Evolutionary conservation across 2,113 vertebrate species (phyloP).

Genomic region (Anser cygnoides): DNA sequence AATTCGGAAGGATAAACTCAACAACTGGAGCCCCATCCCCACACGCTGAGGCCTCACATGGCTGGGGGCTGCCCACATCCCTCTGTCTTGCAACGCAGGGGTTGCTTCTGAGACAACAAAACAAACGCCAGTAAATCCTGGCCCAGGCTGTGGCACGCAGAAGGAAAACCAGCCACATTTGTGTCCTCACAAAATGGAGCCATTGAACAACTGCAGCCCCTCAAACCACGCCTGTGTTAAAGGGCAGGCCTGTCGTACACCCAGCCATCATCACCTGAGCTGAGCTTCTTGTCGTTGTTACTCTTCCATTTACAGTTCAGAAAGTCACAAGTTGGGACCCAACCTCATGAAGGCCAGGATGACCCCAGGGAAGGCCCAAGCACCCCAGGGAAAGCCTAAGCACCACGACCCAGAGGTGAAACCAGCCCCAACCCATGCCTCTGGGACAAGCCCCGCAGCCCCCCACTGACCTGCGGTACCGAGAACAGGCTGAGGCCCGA

Average conservation of each 20-base stretch:
- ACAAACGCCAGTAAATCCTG: neutral
- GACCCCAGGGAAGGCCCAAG: neutral
- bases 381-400: neutral
- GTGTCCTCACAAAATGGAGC: neutral
- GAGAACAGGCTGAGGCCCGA: neutral
- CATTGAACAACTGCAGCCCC: neutral
- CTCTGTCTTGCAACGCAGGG: too few species aligned
- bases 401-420: rapidly evolving
- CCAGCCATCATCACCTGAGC: neutral
- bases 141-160: rapidly evolving
- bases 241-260: rapidly evolving
- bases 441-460: neutral
- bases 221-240: neutral
- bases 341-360: neutral
- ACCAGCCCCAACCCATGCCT: rapidly evolving
- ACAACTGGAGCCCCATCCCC: neutral
- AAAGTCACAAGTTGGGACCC: rapidly evolving
- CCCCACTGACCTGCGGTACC: neutral
- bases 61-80: neutral
- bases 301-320: too few species aligned
- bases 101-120: neutral
- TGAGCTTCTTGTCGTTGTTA: rapidly evolving
- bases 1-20: neutral
- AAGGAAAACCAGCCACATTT: rapidly evolving
- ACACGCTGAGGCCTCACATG: neutral